phyloP scores from a whole-genome alignment of 1,140 invertebrate species.

The Trichonephila clavata region DNA sequence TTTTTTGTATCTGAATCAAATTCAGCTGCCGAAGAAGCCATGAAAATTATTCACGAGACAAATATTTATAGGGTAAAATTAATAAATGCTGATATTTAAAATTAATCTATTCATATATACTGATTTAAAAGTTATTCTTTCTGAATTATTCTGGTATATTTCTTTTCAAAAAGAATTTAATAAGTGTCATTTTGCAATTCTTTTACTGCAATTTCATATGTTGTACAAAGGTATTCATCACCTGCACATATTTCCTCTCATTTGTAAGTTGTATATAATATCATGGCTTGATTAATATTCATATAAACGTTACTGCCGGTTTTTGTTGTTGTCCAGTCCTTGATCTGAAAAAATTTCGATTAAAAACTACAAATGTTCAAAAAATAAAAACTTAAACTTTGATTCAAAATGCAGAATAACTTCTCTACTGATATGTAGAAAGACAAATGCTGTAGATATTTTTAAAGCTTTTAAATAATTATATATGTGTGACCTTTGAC shows the following conservation, averaged over 20 bases:
- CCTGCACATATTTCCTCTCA: conserved; percentile 2
- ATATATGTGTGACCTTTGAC: background rate
- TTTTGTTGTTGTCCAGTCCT: background rate
- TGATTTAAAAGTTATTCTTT: background rate
- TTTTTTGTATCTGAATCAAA: background rate
- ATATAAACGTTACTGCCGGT: background rate
- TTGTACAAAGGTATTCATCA: conserved; percentile 22
- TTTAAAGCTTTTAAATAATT: background rate
- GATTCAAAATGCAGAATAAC: too few species aligned
- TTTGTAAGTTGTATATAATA: background rate
- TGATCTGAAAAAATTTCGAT: background rate
- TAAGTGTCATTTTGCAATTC: background rate
- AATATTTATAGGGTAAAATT: too few species aligned
- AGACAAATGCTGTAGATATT: background rate
- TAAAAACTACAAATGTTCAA: background rate
- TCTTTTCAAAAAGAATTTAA: background rate
- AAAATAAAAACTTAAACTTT: too few species aligned
- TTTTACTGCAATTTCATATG: background rate
- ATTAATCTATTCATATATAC: background rate
- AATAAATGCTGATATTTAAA: too few species aligned
- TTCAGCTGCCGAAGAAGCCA: background rate
- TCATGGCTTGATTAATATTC: background rate
- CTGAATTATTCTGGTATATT: background rate
- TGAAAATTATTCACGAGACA: too few species aligned
- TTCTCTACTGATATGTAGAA: too few species aligned